Base-by-base conservation (phyloP, 2,113 vertebrate genomes). In the Chionodraco myersi region DNA sequence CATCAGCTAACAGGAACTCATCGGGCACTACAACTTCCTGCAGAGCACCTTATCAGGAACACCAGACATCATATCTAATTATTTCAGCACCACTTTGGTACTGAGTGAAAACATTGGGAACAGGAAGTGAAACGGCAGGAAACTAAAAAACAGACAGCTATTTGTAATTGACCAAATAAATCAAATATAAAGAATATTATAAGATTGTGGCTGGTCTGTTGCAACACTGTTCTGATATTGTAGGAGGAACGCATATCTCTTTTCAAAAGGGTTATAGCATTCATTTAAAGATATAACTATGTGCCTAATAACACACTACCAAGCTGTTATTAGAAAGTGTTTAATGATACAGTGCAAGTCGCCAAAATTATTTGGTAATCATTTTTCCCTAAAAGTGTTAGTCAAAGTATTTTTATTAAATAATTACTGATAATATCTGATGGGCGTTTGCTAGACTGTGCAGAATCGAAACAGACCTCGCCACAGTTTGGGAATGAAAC, bases 1-100 rank as follows among this genome's bases (percentile, higher is more conserved):
- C 85, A 81, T 88, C 67, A 86, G 74, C 90, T 87, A 36, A 86
- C 86, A 96, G 95, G 95, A 96, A 90, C 93, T 96, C 95, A 95
- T 96, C 89, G 78, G 89, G 44, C 85, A 93, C 92, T 93, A 96
- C 66, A 81, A 96, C 96, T 96, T 97, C 96, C 96, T 96, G 95
- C 88, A 84, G 88, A 93, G 88, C 15, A 81, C 79, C 92, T 96
- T 96, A 97, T 96, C 96, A 94, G 80, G 0, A 59, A 41, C 72
- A 77, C 90, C 95, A 95, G 95, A 93, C 87, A 76, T 86, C 85
- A 66, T 89, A 53, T 79, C 10, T 48, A 44, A 82, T 85, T 88
- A 90, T 89, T 92, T 74, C 13, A 75, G 59, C 10, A 48, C 23
- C 23, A 52, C 77, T 72, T 54, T 26, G 30, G 21, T 13, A 2